Conservation (phyloP, 2,888 invertebrate genomes). For the Chaetoderma sp. region DNA sequence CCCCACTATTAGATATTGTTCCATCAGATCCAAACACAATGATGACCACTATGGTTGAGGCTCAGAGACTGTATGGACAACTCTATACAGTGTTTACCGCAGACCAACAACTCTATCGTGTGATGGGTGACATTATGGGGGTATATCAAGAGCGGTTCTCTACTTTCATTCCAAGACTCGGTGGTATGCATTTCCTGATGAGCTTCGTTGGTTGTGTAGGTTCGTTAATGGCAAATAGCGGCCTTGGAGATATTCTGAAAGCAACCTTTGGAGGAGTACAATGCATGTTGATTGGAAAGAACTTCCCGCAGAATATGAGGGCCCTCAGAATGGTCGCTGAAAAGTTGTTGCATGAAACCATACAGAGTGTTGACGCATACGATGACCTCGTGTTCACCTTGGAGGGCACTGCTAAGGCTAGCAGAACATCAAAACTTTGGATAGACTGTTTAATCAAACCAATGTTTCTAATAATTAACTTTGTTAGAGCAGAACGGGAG, state of each 20-base stretch:
- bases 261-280: conserved; percentile 38
- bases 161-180: conserved; percentile 32
- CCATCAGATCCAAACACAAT: conserved; percentile 34
- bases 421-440: conserved; percentile 28
- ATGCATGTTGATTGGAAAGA: conserved; percentile 42
- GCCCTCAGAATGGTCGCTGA: conserved; percentile 34
- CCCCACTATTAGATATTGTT: conserved; percentile 30
- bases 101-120: conserved; percentile 39
- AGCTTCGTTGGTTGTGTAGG: conserved; percentile 42
- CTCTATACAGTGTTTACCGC: conserved; percentile 21
- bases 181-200: conserved; percentile 46
- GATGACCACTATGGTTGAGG: conserved; percentile 30
- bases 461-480: conserved; percentile 37
- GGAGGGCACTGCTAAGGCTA: background rate
- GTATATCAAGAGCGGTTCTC: conserved; percentile 30
- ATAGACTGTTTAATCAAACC: conserved; percentile 35
- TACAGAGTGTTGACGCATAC: background rate
- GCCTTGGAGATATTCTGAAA: conserved; percentile 35
- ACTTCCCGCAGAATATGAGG: conserved; percentile 40
- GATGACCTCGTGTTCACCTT: conserved; percentile 3
- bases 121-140: conserved; percentile 35
- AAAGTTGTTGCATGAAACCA: conserved; percentile 26
- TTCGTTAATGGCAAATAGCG: conserved; percentile 38
- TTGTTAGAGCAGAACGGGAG: conserved; percentile 36
- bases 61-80: conserved; percentile 30